phyloP scores from a whole-genome alignment of 2,113 vertebrate species.

The Ophthalmolycus amberensis region DNA sequence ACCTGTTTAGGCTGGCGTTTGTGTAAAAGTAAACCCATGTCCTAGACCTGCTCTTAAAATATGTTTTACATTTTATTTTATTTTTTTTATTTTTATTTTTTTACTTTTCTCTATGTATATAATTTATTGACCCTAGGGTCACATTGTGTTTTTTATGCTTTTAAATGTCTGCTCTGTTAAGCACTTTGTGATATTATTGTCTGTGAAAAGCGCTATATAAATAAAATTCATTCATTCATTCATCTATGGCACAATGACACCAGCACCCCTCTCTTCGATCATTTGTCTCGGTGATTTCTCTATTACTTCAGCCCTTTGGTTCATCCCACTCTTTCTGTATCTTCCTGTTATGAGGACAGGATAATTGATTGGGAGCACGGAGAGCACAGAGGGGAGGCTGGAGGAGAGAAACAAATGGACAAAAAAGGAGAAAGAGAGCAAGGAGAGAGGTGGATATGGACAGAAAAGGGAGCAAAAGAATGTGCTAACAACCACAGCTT shows the following conservation, averaged over 20 bases:
- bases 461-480: slow-evolving; percentile 29
- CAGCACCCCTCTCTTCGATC: not conserved
- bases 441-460: slow-evolving; percentile 20
- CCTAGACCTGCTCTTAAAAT: no score
- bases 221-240: no score
- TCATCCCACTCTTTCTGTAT: slow-evolving; percentile 7
- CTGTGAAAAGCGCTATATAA: no score
- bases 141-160: no score
- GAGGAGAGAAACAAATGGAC: slow-evolving; percentile 19
- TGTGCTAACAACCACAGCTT: slow-evolving; percentile 28
- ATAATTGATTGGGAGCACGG: slow-evolving; percentile 24
- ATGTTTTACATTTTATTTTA: no score
- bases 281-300: slow-evolving; percentile 6
- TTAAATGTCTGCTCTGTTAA: no score
- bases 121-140: no score
- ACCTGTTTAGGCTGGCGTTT: no score
- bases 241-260: not conserved
- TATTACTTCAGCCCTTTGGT: not conserved
- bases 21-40: no score
- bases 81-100: no score
- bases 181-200: no score
- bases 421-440: slow-evolving; percentile 20
- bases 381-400: not conserved
- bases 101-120: no score
- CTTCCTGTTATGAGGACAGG: slow-evolving; percentile 8